Evolutionary conservation across 2,113 vertebrate species (phyloP).

Genomic region (Platysternon megacephalum): DNA sequence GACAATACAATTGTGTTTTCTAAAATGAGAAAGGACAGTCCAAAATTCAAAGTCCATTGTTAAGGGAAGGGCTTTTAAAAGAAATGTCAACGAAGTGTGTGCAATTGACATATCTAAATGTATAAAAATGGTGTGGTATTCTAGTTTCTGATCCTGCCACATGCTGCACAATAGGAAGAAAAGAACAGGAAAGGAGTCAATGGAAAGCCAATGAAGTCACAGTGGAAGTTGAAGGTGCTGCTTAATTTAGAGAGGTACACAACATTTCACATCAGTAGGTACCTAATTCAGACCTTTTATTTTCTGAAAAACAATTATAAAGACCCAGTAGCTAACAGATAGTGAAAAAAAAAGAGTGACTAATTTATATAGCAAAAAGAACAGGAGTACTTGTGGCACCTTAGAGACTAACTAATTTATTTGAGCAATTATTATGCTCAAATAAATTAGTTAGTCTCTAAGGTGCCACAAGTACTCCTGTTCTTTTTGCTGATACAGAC

Average conservation of each 20-base stretch:
- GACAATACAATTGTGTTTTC: conserved; percentile 17
- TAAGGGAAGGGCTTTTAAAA: not conserved
- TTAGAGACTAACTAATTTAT: too few species aligned
- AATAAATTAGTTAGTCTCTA: too few species aligned
- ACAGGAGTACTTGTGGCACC: too few species aligned
- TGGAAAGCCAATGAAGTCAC: not conserved
- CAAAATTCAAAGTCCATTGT: not conserved
- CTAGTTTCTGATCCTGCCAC: not conserved
- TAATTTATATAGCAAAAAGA: not conserved
- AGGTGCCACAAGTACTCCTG: too few species aligned
- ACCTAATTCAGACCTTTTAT: not conserved
- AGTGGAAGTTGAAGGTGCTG: not conserved
- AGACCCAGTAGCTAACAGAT: not conserved
- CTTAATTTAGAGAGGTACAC: not conserved
- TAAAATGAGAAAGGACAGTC: not conserved
- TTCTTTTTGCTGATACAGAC: too few species aligned
- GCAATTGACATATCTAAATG: not conserved
- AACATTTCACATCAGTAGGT: not conserved
- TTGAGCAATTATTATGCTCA: too few species aligned
- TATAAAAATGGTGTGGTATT: not conserved
- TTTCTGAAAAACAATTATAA: not conserved
- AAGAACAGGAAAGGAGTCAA: not conserved
- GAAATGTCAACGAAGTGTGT: fast-evolving
- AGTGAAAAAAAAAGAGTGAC: not conserved
- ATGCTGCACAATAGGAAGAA: not conserved